A percentile compares a stretch with the other conserved stretches of the same genome.
These are phyloP conservation scores for Luscinia megarhynchos DNA, from an alignment of 2,797 vertebrate genomes.

Conservation along the genomic window DNA sequence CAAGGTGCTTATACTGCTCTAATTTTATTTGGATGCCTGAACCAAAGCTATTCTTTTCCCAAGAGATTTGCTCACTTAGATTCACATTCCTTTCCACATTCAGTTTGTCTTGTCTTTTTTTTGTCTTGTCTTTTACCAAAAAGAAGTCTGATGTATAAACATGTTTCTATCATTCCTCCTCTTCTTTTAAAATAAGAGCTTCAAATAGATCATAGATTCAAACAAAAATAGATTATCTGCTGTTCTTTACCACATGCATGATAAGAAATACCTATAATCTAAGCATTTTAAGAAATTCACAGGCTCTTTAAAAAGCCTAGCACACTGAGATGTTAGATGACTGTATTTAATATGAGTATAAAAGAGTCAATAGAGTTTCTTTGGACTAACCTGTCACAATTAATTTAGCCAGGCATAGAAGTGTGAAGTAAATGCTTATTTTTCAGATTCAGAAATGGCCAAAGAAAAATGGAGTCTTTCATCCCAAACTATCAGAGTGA, in stretches of 20 bases:
- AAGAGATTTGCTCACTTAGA: neutral
- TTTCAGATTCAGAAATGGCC: neutral
- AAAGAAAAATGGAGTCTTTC: neutral
- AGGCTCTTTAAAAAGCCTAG: neutral
- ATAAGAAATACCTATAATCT: neutral
- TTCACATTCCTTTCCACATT: neutral
- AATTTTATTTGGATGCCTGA: neutral
- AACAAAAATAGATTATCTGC: neutral
- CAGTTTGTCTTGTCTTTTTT: neutral
- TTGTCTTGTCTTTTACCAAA: neutral
- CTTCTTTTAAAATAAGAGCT: neutral
- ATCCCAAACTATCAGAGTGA: neutral
- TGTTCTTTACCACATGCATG: neutral
- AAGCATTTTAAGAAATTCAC: neutral
- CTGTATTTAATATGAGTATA: neutral
- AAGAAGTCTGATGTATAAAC: neutral
- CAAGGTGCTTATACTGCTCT: neutral
- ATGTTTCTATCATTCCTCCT: neutral
- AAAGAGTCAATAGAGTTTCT: neutral
- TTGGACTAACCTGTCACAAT: neutral
- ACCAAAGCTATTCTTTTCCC: neutral
- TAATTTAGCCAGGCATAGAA: neutral
- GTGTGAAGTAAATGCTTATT: neutral
- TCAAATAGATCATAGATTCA: neutral
- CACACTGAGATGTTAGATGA: neutral